These are phyloP conservation scores for Potamilus streckersoni DNA, from an alignment of 1,140 invertebrate species.

Conservation along the genomic window DNA sequence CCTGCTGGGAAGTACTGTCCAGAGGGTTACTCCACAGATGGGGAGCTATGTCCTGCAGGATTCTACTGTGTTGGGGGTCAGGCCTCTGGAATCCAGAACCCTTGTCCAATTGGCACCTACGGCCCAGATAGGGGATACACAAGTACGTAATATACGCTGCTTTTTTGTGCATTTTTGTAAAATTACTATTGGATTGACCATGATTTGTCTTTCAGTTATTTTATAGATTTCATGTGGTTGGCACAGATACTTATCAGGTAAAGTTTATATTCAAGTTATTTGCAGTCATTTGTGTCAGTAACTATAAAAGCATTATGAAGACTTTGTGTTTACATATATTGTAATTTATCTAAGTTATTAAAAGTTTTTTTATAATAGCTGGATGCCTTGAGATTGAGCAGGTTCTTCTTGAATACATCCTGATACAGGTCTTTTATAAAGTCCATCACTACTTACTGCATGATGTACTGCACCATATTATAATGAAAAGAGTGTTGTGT, in stretches of 20 bases:
- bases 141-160: conserved; percentile 43
- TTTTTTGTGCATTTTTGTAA: not conserved
- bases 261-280: not conserved
- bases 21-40: conserved; percentile 32
- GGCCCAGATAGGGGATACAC: conserved; percentile 42
- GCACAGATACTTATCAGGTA: not conserved
- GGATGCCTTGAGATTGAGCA: too few species aligned
- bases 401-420: too few species aligned
- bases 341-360: not conserved
- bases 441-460: too few species aligned
- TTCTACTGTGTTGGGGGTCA: conserved; percentile 56
- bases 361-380: too few species aligned
- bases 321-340: not conserved
- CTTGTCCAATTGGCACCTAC: conserved; percentile 63
- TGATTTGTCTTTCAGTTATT: too few species aligned
- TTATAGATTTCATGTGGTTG: not conserved
- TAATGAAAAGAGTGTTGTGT: too few species aligned
- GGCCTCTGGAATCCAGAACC: conserved; percentile 47
- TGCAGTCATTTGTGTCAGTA: not conserved
- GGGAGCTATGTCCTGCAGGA: conserved; percentile 53
- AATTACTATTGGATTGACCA: too few species aligned
- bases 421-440: too few species aligned
- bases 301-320: too few species aligned
- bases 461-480: too few species aligned
- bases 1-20: conserved; percentile 53